Evolutionary conservation across 1,140 invertebrate genomes (phyloP), one percentile per base, ranked within the genome.

Genomic region (Agraylea sexmaculata): DNA sequence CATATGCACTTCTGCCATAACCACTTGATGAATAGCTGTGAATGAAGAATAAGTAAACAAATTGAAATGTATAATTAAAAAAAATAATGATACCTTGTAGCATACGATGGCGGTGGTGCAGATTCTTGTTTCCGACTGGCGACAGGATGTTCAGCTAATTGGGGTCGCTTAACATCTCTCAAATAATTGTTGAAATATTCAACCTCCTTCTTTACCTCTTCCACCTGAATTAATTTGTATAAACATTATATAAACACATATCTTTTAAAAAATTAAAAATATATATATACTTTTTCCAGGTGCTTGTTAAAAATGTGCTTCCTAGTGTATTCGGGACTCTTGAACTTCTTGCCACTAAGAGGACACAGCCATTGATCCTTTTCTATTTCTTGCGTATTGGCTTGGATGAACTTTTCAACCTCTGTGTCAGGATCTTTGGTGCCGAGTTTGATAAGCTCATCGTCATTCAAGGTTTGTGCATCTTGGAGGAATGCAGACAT

Each of bases 301-400:
- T 99, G 93, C 55, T 99, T 99, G 58, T 96, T 97, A 49, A 92
- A 86, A 29, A 99, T 95, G 58, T 99, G 95, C 59, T 99, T 99
- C 21, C 90, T 78, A 10, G 99, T 93, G 66, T 97, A 99, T 56
- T 99, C 94, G 0, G 95, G 92, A 0, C 93, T 95, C 62, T 98
- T 99, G 62, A 99, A 99, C 59, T 99, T 99, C 59, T 99, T 99
- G 0, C 93, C 94, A 42, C 91, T 96, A 1, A 99, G 67, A 0
- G 95, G 94, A 69, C 95, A 99, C 17, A 99, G 61, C 93, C 94
- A 99, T 53, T 98, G 99, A 55, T 98, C 94, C 53, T 95, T 94
- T 0, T 85, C 83, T 15, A 98, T 52, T 64, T 99, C 94, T 54
- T 96, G 87, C 0, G 88, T 94, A 55, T 97, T 96, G 1, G 85